A percentile compares a stretch with the other conserved stretches of the same genome.
These are phyloP conservation scores for Ormyrus pomaceus DNA, from an alignment of 2,888 invertebrate genomes.

Conservation along the genomic window DNA sequence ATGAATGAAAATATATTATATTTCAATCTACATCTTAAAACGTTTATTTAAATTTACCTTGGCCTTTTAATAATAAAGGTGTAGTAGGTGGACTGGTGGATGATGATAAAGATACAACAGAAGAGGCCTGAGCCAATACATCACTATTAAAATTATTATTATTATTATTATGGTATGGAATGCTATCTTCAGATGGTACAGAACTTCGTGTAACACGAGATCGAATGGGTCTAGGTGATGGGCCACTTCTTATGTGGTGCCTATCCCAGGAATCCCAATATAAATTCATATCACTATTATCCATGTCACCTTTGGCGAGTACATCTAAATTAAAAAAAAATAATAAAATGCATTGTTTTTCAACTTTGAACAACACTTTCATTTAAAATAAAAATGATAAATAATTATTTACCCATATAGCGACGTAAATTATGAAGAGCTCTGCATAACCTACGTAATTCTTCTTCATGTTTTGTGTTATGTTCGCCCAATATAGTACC, in stretches of 20 bases:
- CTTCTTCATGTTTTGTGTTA: slow-evolving; percentile 84
- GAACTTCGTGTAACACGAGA: slow-evolving; percentile 78
- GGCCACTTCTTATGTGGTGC: slow-evolving; percentile 77
- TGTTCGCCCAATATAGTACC: slow-evolving; percentile 82
- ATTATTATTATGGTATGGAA: slow-evolving; percentile 74
- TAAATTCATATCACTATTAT: slow-evolving; percentile 81
- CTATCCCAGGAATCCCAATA: slow-evolving; percentile 98
- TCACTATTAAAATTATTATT: slow-evolving; percentile 69
- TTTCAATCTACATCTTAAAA: slow-evolving; percentile 6
- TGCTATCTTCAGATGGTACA: slow-evolving; percentile 80
- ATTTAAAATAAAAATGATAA: slow-evolving; percentile 40
- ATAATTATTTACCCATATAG: slow-evolving; percentile 83
- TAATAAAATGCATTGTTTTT: slow-evolving; percentile 30
- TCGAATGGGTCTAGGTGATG: slow-evolving; percentile 77
- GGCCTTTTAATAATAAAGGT: slow-evolving; percentile 61
- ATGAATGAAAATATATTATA: neutral
- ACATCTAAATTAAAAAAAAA: slow-evolving; percentile 76
- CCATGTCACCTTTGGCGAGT: slow-evolving; percentile 78
- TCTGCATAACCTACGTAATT: slow-evolving; percentile 86
- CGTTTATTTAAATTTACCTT: slow-evolving; percentile 22
- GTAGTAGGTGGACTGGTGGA: slow-evolving; percentile 75
- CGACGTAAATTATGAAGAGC: slow-evolving; percentile 91
- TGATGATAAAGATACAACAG: slow-evolving; percentile 77
- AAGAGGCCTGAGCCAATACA: slow-evolving; percentile 75
- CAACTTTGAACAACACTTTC: slow-evolving; percentile 3